Evolutionary conservation across 1,140 invertebrate genomes (phyloP).

Genomic region (Battus philenor): DNA sequence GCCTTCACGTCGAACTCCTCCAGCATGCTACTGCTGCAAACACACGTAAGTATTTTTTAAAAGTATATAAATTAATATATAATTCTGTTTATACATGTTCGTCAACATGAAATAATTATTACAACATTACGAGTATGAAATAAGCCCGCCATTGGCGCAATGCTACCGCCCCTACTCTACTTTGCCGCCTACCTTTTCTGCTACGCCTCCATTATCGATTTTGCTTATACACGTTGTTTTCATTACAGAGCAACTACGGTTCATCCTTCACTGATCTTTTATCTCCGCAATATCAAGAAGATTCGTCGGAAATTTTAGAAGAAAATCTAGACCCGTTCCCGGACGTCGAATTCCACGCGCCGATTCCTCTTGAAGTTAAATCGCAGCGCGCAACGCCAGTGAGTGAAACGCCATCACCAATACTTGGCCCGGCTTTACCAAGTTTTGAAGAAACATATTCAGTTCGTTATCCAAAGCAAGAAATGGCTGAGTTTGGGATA

Average conservation of each 20-base stretch:
- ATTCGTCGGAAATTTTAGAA: conserved; percentile 72
- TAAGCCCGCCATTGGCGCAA: conserved; percentile 54
- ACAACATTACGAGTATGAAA: conserved; percentile 22
- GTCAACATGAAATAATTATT: conserved; percentile 31
- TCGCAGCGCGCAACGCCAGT: conserved; percentile 56
- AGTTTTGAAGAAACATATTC: conserved; percentile 93
- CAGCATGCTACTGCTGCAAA: conserved; percentile 77
- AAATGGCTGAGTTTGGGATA: conserved; percentile 78
- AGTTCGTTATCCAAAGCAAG: conserved; percentile 79
- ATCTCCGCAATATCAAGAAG: conserved; percentile 73
- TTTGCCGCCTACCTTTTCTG: conserved; percentile 49
- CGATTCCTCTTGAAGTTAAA: conserved; percentile 57
- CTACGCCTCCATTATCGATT: conserved; percentile 64
- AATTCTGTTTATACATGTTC: too few relatives aligned
- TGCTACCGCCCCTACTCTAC: conserved; percentile 46
- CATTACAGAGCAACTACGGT: conserved; percentile 76
- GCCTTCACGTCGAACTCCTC: conserved; percentile 64
- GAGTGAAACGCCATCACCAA: conserved; percentile 63
- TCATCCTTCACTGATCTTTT: conserved; percentile 75
- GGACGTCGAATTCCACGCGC: conserved; percentile 73
- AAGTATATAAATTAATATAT: too few relatives aligned
- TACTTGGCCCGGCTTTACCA: conserved; percentile 81
- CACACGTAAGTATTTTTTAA: conserved; percentile 59
- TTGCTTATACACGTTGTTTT: conserved; percentile 31
- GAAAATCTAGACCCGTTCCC: conserved; percentile 74